Percentiles rank a stretch among this genome's conserved stretches.
These are phyloP conservation scores for Talpa occidentalis DNA, from an alignment of 2,113 vertebrate species.

Conservation along the genomic window DNA sequence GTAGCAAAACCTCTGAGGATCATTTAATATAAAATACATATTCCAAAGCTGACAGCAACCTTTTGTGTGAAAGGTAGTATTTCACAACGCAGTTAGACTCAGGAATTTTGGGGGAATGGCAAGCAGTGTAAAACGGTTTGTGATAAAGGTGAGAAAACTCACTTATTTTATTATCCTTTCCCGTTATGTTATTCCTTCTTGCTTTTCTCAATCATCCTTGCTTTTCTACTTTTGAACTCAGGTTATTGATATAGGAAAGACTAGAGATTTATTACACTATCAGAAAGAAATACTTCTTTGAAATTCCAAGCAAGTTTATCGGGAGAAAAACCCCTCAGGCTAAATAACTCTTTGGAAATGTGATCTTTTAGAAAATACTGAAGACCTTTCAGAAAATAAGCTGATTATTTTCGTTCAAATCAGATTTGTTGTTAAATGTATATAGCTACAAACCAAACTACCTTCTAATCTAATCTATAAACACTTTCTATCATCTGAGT, in stretches of 20 bases:
- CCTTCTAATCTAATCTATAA: neutral
- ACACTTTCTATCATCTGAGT: neutral
- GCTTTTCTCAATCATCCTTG: slow-evolving; percentile 14
- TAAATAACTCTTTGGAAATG: slow-evolving; percentile 47
- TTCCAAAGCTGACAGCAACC: neutral
- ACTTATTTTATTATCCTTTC: neutral
- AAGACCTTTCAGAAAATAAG: slow-evolving; percentile 56
- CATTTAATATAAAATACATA: slow-evolving; percentile 10
- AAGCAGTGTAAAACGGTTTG: neutral
- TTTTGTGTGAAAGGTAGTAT: slow-evolving; percentile 38
- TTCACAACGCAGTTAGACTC: neutral
- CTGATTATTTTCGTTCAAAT: slow-evolving; percentile 10
- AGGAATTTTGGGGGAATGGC: neutral
- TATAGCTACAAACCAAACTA: neutral
- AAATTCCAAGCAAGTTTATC: slow-evolving; percentile 22
- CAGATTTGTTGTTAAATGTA: slow-evolving; percentile 7
- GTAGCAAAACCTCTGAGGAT: slow-evolving; percentile 16
- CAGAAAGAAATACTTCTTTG: slow-evolving; percentile 60
- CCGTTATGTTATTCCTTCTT: neutral
- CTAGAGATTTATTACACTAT: slow-evolving; percentile 57
- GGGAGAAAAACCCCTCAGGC: neutral
- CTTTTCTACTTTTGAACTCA: neutral
- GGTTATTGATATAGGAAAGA: slow-evolving; percentile 18
- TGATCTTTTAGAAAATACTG: slow-evolving; percentile 59
- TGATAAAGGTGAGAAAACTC: neutral